Evolutionary conservation across 92 coral and sea anemone species (phyloP).

Genomic region (Zoanthus solanderi): DNA sequence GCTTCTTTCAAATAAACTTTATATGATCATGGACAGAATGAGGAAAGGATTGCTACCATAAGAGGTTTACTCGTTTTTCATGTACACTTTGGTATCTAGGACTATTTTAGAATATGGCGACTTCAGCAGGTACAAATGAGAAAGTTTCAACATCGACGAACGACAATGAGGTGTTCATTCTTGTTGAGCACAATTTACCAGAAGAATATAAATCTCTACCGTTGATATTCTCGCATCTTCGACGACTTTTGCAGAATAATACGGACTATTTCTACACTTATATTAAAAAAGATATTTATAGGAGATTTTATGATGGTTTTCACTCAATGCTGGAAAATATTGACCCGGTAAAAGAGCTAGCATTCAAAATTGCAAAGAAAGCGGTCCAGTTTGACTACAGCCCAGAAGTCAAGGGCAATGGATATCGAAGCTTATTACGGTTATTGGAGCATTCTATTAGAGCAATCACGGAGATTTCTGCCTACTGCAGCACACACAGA

Average conservation of each 20-base stretch:
- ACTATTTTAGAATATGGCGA: neutral
- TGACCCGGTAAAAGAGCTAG: slow-evolving; percentile 71
- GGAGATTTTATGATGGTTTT: slow-evolving; percentile 81
- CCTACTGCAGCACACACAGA: slow-evolving; percentile 83
- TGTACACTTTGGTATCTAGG: neutral
- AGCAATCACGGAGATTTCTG: slow-evolving; percentile 80
- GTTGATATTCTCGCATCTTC: slow-evolving; percentile 73
- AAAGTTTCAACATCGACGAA: neutral
- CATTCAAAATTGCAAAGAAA: slow-evolving; percentile 70
- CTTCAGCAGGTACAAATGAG: slow-evolving; percentile 5
- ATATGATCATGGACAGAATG: neutral
- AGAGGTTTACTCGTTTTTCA: neutral
- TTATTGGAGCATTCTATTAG: slow-evolving; percentile 83
- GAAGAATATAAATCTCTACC: slow-evolving; percentile 72
- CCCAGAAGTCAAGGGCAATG: slow-evolving; percentile 88
- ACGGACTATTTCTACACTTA: slow-evolving; percentile 71
- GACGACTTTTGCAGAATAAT: slow-evolving; percentile 77
- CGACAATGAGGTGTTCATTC: neutral
- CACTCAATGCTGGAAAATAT: slow-evolving; percentile 68
- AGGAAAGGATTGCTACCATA: slow-evolving; percentile 2
- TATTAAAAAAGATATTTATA: slow-evolving; percentile 69
- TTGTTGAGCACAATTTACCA: slow-evolving; percentile 21
- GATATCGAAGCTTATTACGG: slow-evolving; percentile 83
- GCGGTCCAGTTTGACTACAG: slow-evolving; percentile 86
- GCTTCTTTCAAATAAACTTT: slow-evolving; percentile 6